Evolutionary conservation across 2,113 vertebrate species (phyloP), one percentile per base, ranked within the genome.

Genomic region (Xiphophorus hellerii): DNA sequence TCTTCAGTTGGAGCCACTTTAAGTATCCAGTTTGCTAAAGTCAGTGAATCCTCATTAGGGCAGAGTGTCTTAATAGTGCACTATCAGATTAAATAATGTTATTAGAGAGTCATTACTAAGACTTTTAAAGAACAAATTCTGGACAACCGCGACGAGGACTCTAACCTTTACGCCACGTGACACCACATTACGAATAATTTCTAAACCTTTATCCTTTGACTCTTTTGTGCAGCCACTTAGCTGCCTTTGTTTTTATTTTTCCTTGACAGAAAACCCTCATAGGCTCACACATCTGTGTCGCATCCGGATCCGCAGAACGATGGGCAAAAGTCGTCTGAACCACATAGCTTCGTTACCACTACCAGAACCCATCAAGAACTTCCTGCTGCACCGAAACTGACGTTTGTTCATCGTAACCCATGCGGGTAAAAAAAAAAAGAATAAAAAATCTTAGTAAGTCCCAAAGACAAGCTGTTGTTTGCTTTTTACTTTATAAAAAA

Each of bases 261-360:
- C 20, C 14, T 31, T 76, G 37, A 67, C 88, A 98, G 97, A 93
- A 87, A 37, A 62, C 58, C 92, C 97, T 62, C 93, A 90, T 62
- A 93, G 94, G 77, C 88, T 99, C 90, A 93, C 95, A 51, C 88
- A 92, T 61, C 73, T 96, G 86, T 97, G 97, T 89, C 97, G 97
- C n/a, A 94, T 98, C 81, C 71, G 93, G 15, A 95, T 98, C 37
- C 94, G 96, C 60, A 94, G 92, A 89, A 78, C 87, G 1, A 92
- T 99, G 71, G 97, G 96, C 81, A 98, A 98, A 89, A 60, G 80
- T n/a, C 95, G 95, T 1, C 93, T 99, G 22, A 91, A 76, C 22
- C 92, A 94, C 79, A 95, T 98, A 62, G 90, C 91, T 1, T 90
- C 78, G 0, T 94, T 99, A 80, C 97, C 97, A 0, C 77, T 99